Percentiles rank a stretch among this genome's conserved stretches.
phyloP scores from a whole-genome alignment of 2,888 invertebrate species.

The Cetonia aurata region DNA sequence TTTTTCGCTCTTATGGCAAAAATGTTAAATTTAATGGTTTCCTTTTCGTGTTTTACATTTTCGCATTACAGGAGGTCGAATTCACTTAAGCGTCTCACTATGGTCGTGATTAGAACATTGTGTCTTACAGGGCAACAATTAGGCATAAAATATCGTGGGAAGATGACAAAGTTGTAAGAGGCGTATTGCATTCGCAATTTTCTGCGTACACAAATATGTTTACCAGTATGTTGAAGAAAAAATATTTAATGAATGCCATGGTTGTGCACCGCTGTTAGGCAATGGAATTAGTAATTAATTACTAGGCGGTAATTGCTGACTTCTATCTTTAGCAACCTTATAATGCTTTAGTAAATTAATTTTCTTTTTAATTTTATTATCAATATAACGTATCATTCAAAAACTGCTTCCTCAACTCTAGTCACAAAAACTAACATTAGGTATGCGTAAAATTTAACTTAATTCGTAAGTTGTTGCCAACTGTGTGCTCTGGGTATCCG shows the following conservation, averaged over 20 bases:
- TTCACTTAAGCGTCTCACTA: conserved; percentile 16
- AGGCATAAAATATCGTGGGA: conserved; percentile 42
- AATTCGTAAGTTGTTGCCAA: no score
- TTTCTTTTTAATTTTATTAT: not conserved
- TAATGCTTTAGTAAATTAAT: no score
- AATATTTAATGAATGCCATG: no score
- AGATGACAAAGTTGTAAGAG: conserved; percentile 27
- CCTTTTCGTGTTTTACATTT: conserved; percentile 30
- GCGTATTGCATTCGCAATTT: conserved; percentile 23
- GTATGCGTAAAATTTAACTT: no score
- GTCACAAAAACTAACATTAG: no score
- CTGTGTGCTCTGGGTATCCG: no score
- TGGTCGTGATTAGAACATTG: conserved; percentile 32
- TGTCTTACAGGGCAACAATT: conserved; percentile 32
- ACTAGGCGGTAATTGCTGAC: no score
- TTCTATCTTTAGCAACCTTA: no score
- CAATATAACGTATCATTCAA: not conserved
- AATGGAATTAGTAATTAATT: no score
- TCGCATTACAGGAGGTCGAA: conserved; percentile 4
- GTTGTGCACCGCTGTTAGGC: no score
- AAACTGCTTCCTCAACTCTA: no score
- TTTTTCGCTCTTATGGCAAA: not conserved
- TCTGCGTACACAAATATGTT: conserved; percentile 20
- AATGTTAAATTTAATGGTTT: conserved; percentile 33
- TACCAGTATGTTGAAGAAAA: not conserved